phyloP scores from a whole-genome alignment of 1,140 invertebrate genomes.

The Pygmarrhopalites habei region DNA sequence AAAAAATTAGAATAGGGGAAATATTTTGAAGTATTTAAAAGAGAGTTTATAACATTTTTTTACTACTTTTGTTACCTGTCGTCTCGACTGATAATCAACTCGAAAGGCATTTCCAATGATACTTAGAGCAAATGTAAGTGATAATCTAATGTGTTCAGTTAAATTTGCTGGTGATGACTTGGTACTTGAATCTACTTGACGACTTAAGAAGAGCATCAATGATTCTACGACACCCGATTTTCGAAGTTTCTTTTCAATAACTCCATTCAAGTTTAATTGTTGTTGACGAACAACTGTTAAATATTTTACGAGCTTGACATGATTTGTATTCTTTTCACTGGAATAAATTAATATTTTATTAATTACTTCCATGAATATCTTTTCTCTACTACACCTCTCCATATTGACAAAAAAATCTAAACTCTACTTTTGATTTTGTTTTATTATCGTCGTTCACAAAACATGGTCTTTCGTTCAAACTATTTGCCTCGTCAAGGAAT shows the following conservation, averaged over 20 bases:
- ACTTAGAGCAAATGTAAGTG: background rate
- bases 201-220: background rate
- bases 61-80: background rate
- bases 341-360: background rate
- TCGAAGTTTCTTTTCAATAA: background rate
- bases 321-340: background rate
- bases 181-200: background rate
- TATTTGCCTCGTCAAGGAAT: too few species aligned
- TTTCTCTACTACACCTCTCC: too few species aligned
- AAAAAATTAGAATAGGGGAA: background rate
- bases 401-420: too few species aligned
- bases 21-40: too few species aligned
- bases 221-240: background rate
- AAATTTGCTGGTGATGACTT: too few species aligned
- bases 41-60: too few species aligned
- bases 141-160: too few species aligned
- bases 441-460: too few species aligned
- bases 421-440: too few species aligned
- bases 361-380: background rate
- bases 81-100: background rate
- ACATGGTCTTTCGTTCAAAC: too few species aligned
- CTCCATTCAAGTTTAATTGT: background rate
- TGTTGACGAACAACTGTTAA: background rate
- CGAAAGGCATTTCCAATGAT: conserved; percentile 6
- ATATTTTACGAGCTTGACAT: background rate